These are phyloP conservation scores for Theropithecus gelada DNA, from an alignment of 2,113 vertebrate species.

Conservation along the genomic window DNA sequence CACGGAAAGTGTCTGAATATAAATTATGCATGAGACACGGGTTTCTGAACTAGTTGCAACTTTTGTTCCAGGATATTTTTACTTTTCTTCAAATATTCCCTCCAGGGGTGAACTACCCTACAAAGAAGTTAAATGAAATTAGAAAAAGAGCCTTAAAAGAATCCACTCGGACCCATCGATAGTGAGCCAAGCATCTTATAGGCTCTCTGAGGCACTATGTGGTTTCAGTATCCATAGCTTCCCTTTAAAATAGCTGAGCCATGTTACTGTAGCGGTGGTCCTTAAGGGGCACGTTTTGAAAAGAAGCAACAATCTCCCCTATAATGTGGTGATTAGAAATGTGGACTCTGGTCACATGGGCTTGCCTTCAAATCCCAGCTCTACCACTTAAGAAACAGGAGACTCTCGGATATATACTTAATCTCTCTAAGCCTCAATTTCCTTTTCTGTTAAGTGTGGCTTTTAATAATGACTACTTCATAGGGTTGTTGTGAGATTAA, in stretches of 20 bases:
- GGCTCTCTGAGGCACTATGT: background rate
- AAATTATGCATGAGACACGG: slow-evolving; percentile 57
- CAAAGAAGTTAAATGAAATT: slow-evolving; percentile 11
- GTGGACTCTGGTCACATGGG: background rate
- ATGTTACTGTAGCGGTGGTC: background rate
- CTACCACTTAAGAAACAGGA: background rate
- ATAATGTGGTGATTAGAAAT: background rate
- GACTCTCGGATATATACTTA: background rate
- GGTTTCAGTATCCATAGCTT: background rate
- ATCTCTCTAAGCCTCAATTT: background rate
- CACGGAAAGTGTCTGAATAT: slow-evolving; percentile 65
- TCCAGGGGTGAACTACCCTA: background rate
- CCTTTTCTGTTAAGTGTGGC: background rate
- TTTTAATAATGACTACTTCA: background rate
- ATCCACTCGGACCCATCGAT: background rate
- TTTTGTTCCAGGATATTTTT: slow-evolving; percentile 61
- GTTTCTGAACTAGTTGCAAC: slow-evolving; percentile 64
- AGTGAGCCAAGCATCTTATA: background rate
- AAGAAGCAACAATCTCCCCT: background rate
- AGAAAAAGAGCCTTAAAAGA: background rate
- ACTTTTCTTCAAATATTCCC: slow-evolving; percentile 60
- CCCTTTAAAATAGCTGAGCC: background rate
- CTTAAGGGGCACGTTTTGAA: background rate
- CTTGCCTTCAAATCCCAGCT: background rate
- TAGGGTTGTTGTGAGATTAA: background rate